phyloP scores from a whole-genome alignment of 2,888 invertebrate species.

The Phoenoteleia sp. region DNA sequence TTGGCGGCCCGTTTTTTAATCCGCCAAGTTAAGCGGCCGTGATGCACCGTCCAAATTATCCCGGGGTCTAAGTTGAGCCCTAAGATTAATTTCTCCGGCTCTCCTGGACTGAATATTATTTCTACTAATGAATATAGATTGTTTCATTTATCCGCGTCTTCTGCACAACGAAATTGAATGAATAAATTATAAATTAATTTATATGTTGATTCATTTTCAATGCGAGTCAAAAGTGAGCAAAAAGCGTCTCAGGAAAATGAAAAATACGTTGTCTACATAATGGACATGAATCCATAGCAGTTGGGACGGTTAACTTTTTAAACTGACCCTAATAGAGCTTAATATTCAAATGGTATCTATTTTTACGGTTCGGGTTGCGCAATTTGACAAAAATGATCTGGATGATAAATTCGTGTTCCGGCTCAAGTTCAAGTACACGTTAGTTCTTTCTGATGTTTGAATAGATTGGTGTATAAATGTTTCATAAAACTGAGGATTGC shows the following conservation, averaged over 20 bases:
- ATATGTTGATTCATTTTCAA: conserved; percentile 61
- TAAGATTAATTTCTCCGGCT: conserved; percentile 59
- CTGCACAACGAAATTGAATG: conserved; percentile 56
- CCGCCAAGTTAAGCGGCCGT: background rate
- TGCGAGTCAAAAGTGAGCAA: conserved; percentile 8
- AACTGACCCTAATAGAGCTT: too few relatives aligned
- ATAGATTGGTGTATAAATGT: too few relatives aligned
- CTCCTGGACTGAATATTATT: conserved; percentile 58
- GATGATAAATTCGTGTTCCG: too few relatives aligned
- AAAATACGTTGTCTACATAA: conserved; percentile 1
- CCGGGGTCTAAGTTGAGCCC: conserved; percentile 61
- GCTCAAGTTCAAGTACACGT: too few relatives aligned
- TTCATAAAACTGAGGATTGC: too few relatives aligned
- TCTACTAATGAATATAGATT: conserved; percentile 69
- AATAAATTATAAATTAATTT: conserved; percentile 67
- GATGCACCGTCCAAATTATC: conserved; percentile 51
- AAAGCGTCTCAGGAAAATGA: conserved; percentile 25
- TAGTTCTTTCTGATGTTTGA: too few relatives aligned
- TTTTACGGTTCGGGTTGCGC: too few relatives aligned
- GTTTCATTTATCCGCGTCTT: conserved; percentile 61
- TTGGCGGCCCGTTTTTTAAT: conserved; percentile 39
- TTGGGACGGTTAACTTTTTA: too few relatives aligned
- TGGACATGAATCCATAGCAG: too few relatives aligned
- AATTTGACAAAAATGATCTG: too few relatives aligned
- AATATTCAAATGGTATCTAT: too few relatives aligned